These are phyloP conservation scores for Ceratina japonica DNA, from an alignment of 1,140 invertebrate genomes.

Conservation along the genomic window DNA sequence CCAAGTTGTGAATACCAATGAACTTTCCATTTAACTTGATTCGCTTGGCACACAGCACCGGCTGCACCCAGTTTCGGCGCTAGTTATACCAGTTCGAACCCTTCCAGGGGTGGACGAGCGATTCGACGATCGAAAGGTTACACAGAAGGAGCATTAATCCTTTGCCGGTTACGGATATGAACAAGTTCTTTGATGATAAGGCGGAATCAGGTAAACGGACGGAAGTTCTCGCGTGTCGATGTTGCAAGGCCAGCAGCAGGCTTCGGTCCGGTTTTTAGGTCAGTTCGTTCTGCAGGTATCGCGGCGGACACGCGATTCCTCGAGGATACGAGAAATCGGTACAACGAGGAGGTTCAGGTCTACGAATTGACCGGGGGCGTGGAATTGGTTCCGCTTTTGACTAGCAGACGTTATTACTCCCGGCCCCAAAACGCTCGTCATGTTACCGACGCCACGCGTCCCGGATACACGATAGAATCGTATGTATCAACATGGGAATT, in stretches of 20 bases:
- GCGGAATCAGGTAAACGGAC: slow-evolving; percentile 57
- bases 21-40: neutral
- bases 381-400: slow-evolving; percentile 85
- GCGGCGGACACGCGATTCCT: slow-evolving; percentile 25
- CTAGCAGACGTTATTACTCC: slow-evolving; percentile 76
- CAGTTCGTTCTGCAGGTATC: slow-evolving; percentile 44
- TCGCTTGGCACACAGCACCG: neutral
- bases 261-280: slow-evolving; percentile 6
- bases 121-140: slow-evolving; percentile 61
- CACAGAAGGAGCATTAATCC: slow-evolving; percentile 55
- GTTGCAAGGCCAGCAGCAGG: neutral
- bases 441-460: slow-evolving; percentile 82
- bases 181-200: slow-evolving; percentile 65
- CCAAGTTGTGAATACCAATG: neutral
- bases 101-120: slow-evolving; percentile 70
- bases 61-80: neutral
- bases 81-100: slow-evolving; percentile 20
- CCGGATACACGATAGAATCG: slow-evolving; percentile 72
- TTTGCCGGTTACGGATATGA: slow-evolving; percentile 53
- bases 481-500: slow-evolving; percentile 56
- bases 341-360: slow-evolving; percentile 68
- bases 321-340: slow-evolving; percentile 48
- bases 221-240: slow-evolving; percentile 4
- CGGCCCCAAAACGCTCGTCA: slow-evolving; percentile 64
- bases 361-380: slow-evolving; percentile 81